Evolutionary conservation across 1,140 invertebrate species (phyloP).

Genomic region (Pseudomyrmex dendroicus): DNA sequence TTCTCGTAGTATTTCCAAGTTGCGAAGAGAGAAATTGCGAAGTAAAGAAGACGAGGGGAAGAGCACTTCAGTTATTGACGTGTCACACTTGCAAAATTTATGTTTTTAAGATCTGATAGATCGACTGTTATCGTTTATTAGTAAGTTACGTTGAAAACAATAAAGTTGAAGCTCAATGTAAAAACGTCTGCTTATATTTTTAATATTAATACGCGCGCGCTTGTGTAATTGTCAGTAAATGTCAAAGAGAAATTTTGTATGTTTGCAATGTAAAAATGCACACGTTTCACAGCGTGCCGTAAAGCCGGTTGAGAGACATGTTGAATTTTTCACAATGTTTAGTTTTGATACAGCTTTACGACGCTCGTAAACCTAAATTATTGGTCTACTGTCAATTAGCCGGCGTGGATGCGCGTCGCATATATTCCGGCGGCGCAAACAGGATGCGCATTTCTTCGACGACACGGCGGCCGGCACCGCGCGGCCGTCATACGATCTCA

Average conservation of each 20-base stretch:
- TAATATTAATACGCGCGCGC: too few relatives aligned
- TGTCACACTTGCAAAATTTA: slow-evolving; percentile 10
- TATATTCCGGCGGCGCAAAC: slow-evolving; percentile 12
- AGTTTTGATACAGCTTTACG: slow-evolving; percentile 6
- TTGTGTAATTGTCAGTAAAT: neutral
- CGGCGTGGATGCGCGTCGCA: neutral
- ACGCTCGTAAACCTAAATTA: slow-evolving; percentile 1
- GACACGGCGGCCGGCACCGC: neutral
- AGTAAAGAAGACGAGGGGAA: neutral
- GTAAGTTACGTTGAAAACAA: too few relatives aligned
- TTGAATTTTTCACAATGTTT: neutral
- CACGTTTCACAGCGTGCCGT: neutral
- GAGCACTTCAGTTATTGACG: slow-evolving; percentile 16
- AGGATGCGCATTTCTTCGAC: slow-evolving; percentile 35
- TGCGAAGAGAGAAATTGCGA: neutral
- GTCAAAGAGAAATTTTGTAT: neutral
- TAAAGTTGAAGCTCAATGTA: too few relatives aligned
- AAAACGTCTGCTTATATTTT: too few relatives aligned
- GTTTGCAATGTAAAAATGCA: neutral
- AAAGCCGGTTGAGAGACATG: neutral
- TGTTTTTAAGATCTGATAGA: neutral
- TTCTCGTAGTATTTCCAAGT: slow-evolving; percentile 24
- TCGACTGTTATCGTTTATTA: too few relatives aligned
- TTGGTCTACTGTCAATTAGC: slow-evolving; percentile 21
- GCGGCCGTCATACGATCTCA: slow-evolving; percentile 36